Conservation (phyloP, 2,113 vertebrate species). For the Rhynchopsitta pachyrhyncha region DNA sequence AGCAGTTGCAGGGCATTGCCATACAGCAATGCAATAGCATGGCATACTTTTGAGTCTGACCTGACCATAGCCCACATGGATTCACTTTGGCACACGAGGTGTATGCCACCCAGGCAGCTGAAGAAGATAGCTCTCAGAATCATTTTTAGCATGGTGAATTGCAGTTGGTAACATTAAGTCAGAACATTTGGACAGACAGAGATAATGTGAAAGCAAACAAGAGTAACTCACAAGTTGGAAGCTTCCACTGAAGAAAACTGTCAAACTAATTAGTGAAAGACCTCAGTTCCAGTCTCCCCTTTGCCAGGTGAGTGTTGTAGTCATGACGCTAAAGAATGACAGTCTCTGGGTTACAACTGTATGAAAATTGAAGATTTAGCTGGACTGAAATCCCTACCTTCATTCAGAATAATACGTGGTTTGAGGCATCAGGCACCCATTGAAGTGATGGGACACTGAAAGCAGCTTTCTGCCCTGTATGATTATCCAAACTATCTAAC, state of each 20-base stretch:
- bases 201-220: not conserved
- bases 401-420: not conserved
- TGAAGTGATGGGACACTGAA: not conserved
- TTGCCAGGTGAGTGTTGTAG: not conserved
- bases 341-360: not conserved
- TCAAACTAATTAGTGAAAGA: not conserved
- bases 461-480: not conserved
- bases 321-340: not conserved
- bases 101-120: not conserved
- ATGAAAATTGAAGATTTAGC: not conserved
- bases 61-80: not conserved
- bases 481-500: not conserved
- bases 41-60: not conserved
- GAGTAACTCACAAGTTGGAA: not conserved
- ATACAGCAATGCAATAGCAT: not conserved
- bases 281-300: not conserved
- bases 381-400: not conserved
- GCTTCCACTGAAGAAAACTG: not conserved
- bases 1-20: not conserved
- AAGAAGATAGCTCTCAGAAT: not conserved
- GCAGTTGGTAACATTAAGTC: not conserved
- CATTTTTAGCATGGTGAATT: accelerated
- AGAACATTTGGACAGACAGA: not conserved
- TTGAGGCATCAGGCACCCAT: not conserved
- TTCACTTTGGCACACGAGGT: accelerated